A percentile compares a stretch with the other conserved stretches of the same genome.
These are phyloP conservation scores for Catonia carolina DNA, from an alignment of 2,888 invertebrate species.

Conservation along the genomic window DNA sequence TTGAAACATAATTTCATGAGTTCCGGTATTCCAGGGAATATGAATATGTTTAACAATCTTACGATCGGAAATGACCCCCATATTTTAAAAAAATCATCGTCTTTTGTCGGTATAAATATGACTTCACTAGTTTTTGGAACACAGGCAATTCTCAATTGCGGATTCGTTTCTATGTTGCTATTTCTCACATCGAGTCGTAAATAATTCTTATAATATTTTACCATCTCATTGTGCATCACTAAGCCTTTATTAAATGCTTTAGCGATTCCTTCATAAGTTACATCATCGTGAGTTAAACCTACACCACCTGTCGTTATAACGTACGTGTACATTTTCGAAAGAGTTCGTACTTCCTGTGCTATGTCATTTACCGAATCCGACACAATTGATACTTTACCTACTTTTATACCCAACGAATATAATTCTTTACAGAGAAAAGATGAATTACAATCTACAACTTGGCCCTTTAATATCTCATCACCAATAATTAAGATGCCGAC, in stretches of 20 bases:
- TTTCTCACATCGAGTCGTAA: conserved; percentile 29
- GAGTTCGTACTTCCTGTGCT: conserved; percentile 53
- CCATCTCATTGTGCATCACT: conserved; percentile 38
- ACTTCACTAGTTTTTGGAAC: conserved; percentile 3
- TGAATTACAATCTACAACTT: conserved; percentile 55
- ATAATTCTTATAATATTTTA: conserved; percentile 35
- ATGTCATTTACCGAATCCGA: conserved; percentile 58
- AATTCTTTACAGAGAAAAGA: conserved; percentile 48
- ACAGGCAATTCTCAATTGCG: conserved; percentile 41
- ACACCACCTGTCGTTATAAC: conserved; percentile 70
- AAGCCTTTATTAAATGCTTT: conserved; percentile 41
- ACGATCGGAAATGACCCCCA: conserved; percentile 34
- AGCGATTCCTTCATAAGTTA: conserved; percentile 55
- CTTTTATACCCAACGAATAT: conserved; percentile 48
- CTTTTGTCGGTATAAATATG: neutral
- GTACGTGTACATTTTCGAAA: conserved; percentile 54
- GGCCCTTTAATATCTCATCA: conserved; percentile 61
- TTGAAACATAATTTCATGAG: conserved; percentile 39
- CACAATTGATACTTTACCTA: conserved; percentile 54
- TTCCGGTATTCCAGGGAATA: conserved; percentile 57
- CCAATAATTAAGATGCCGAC: conserved; percentile 50
- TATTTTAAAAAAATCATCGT: conserved; percentile 1
- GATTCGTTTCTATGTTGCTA: conserved; percentile 34
- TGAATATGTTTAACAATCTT: conserved; percentile 49
- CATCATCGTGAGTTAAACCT: conserved; percentile 63